Base-by-base conservation (phyloP, 1,140 invertebrate genomes). In the Drosophila nikananu region DNA sequence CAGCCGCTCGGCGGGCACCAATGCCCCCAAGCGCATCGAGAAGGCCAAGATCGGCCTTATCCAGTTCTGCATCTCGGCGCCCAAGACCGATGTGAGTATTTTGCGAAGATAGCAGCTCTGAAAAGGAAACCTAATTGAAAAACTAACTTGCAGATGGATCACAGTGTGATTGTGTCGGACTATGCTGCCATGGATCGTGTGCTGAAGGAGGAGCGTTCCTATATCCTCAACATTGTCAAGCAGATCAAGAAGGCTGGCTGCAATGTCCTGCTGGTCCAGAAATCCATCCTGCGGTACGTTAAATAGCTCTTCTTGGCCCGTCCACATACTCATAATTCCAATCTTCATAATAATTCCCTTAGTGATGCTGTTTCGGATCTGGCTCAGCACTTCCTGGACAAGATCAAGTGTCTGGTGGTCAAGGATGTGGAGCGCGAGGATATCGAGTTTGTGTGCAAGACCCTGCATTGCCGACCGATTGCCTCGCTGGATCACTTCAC, bases 141-240 rank as follows among this genome's bases (percentile, higher is more conserved):
- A 37, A 0, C 8, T 6, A 17, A 55, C 9, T 54, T 35, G 2
- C 83, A 98, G 97, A 99, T 99, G 98, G 99, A 99, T 92, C 98
- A 99, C 94, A 98, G 96, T 93, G 98, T 99, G 1, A 96, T 99
- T 80, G 98, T 99, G 12, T 98, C 98, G 0, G 99, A 99, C 93
- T 99, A 99, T 92, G 96, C 98, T 44, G 98, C 99, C 67, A 99
- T 99, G 99, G 99, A 99, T 94, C 95, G 99, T 67, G 98, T 99
- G 1, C 92, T 99, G n/a, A 97, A 99, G 92, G 99, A 99, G 94
- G 99, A 99, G 94, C 95, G 99, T 58, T 96, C 97, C 54, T 99
- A 99, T 92, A 99, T 99, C 84, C 94, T 99, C 23, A 99, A 99
- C 84, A 99, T 99, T 92, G 97, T 99, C 0, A 99, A 99, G 94